phyloP scores from a whole-genome alignment of 1,140 invertebrate species.

The Drosophila nikananu region DNA sequence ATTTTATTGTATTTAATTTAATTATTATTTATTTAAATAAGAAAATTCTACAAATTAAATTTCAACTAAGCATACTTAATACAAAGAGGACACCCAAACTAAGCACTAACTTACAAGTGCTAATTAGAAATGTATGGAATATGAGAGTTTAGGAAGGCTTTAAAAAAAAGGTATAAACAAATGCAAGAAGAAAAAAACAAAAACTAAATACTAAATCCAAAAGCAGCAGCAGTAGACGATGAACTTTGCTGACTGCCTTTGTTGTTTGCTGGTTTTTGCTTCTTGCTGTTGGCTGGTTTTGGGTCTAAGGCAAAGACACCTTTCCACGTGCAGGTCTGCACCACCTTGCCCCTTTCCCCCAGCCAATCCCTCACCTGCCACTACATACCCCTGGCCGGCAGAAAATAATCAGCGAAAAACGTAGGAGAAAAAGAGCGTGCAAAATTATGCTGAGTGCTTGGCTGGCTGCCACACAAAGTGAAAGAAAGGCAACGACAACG shows the following conservation, averaged over 20 bases:
- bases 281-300: constrained; percentile 36
- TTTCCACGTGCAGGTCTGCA: constrained; percentile 67
- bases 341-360: constrained; percentile 2
- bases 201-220: constrained; percentile 22
- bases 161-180: constrained; percentile 2
- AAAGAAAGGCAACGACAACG: constrained; percentile 68
- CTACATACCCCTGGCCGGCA: constrained; percentile 34
- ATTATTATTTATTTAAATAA: background rate
- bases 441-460: constrained; percentile 82
- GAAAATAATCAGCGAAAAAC: constrained; percentile 79
- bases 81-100: background rate
- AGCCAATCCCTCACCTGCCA: background rate
- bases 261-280: constrained; percentile 47
- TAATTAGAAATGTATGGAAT: constrained; percentile 8
- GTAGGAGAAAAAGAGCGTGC: constrained; percentile 81
- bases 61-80: background rate
- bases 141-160: constrained; percentile 4
- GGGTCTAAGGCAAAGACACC: constrained; percentile 64
- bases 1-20: background rate
- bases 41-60: background rate
- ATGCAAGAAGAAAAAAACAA: background rate
- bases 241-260: constrained; percentile 77
- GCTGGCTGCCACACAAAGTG: constrained; percentile 80
- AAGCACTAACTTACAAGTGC: background rate
- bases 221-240: constrained; percentile 69